Percentiles rank a stretch among this genome's conserved stretches.
phyloP scores from a whole-genome alignment of 2,888 invertebrate species.

The Euplagia quadripunctaria region DNA sequence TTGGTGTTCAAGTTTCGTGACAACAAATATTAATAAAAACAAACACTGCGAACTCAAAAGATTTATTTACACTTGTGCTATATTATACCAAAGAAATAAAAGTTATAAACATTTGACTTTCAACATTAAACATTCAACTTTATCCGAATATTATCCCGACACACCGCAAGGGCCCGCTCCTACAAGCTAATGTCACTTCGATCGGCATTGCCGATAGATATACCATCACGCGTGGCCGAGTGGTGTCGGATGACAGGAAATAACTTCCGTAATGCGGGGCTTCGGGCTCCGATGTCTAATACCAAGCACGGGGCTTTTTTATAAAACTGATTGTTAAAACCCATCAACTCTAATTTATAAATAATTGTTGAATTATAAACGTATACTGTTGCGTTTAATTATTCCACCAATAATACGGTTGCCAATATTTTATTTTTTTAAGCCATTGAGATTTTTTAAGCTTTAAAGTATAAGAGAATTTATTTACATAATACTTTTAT shows the following conservation, averaged over 20 bases:
- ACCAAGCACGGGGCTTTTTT: slow-evolving; percentile 57
- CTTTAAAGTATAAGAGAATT: too few species aligned
- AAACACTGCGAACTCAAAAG: too few species aligned
- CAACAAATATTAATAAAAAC: too few species aligned
- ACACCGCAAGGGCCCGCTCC: neutral
- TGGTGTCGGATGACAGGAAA: slow-evolving; percentile 77
- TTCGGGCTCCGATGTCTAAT: slow-evolving; percentile 78
- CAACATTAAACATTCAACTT: neutral
- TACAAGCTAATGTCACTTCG: slow-evolving; percentile 14
- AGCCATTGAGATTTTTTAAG: too few species aligned
- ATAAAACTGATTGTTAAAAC: slow-evolving; percentile 11
- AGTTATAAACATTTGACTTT: too few species aligned
- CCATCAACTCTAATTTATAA: neutral
- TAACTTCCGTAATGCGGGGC: slow-evolving; percentile 73
- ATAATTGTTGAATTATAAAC: neutral
- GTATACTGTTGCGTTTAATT: neutral
- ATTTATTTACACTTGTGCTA: too few species aligned
- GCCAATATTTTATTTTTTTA: too few species aligned
- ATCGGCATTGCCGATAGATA: slow-evolving; percentile 26
- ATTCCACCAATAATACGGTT: too few species aligned
- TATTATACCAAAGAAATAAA: too few species aligned
- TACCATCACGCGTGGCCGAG: slow-evolving; percentile 40
- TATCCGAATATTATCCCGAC: neutral
- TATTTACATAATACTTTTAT: too few species aligned
- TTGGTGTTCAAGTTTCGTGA: too few species aligned